A percentile compares a stretch with the other conserved stretches of the same genome.
phyloP scores from a whole-genome alignment of 2,888 invertebrate species.

The Myopa testacea region DNA sequence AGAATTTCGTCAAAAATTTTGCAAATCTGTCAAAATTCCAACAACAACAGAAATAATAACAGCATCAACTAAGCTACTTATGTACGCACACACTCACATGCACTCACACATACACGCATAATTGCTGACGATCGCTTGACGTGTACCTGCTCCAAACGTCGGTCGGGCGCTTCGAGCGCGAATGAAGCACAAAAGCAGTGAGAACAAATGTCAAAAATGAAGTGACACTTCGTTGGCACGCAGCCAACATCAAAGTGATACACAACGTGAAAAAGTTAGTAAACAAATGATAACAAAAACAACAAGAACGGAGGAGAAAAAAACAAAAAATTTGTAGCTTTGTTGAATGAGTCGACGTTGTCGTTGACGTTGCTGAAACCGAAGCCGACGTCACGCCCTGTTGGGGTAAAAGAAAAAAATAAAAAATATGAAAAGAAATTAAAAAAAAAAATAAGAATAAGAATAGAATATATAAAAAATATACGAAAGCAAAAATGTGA shows the following conservation, averaged over 20 bases:
- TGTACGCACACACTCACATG: neutral
- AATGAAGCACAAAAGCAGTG: slow-evolving; percentile 19
- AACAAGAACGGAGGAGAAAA: neutral
- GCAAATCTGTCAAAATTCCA: slow-evolving; percentile 32
- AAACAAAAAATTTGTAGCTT: neutral
- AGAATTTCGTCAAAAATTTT: slow-evolving; percentile 26
- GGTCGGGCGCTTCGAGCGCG: neutral
- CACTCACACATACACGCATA: neutral
- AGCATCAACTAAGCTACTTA: neutral
- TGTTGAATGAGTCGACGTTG: neutral
- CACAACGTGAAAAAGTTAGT: slow-evolving; percentile 11
- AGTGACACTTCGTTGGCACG: slow-evolving; percentile 29
- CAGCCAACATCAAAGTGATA: slow-evolving; percentile 21
- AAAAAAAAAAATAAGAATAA: neutral
- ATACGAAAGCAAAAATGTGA: neutral
- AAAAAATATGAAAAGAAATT: neutral
- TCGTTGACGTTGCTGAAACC: too few species aligned
- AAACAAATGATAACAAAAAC: neutral
- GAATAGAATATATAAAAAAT: neutral
- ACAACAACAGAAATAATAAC: slow-evolving; percentile 13
- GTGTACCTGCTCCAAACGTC: slow-evolving; percentile 20
- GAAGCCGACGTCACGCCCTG: neutral
- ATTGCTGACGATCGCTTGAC: neutral
- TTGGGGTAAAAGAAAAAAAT: neutral
- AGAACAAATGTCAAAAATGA: slow-evolving; percentile 31